A percentile compares a stretch with the other conserved stretches of the same genome.
Evolutionary conservation across 2,113 vertebrate species (phyloP).

Genomic region (Oryzias javanicus): DNA sequence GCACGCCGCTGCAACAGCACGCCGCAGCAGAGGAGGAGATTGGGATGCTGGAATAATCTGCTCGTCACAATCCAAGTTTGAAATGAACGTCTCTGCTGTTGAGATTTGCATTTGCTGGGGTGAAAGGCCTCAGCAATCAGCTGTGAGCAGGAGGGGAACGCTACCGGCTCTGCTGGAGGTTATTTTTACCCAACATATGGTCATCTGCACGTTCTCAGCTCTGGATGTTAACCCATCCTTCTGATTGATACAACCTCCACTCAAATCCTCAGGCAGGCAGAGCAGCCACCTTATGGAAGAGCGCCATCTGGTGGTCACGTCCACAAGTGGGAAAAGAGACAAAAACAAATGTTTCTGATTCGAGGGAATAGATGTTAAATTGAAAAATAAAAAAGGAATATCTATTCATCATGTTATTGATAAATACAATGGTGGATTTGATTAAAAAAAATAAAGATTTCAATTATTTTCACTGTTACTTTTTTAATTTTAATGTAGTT

Average conservation of each 20-base stretch:
- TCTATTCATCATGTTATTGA: too few species aligned
- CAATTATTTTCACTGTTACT: too few species aligned
- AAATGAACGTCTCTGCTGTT: conserved; percentile 42
- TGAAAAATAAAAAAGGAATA: too few species aligned
- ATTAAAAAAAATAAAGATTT: too few species aligned
- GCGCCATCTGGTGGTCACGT: conserved; percentile 58
- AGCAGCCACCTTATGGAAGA: conserved; percentile 20
- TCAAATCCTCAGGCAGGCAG: conserved; percentile 5
- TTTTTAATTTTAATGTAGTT: too few species aligned
- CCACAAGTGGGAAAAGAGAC: too few species aligned
- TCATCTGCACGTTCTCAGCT: conserved; percentile 31
- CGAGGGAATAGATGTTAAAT: too few species aligned
- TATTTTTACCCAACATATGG: conserved; percentile 29
- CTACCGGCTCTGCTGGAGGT: conserved; percentile 38
- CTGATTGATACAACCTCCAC: conserved; percentile 17
- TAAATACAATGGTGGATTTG: too few species aligned
- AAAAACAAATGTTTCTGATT: too few species aligned
- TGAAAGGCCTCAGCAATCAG: conserved; percentile 51
- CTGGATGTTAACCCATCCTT: conserved; percentile 27
- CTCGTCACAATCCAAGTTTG: conserved; percentile 52
- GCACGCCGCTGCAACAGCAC: conserved; percentile 40
- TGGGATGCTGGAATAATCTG: conserved; percentile 40
- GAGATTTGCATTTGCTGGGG: conserved; percentile 58
- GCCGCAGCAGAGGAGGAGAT: conserved; percentile 41
- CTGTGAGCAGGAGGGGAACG: conserved; percentile 13